phyloP scores from a whole-genome alignment of 2,888 invertebrate species.

The Tricholauxania praeusta region DNA sequence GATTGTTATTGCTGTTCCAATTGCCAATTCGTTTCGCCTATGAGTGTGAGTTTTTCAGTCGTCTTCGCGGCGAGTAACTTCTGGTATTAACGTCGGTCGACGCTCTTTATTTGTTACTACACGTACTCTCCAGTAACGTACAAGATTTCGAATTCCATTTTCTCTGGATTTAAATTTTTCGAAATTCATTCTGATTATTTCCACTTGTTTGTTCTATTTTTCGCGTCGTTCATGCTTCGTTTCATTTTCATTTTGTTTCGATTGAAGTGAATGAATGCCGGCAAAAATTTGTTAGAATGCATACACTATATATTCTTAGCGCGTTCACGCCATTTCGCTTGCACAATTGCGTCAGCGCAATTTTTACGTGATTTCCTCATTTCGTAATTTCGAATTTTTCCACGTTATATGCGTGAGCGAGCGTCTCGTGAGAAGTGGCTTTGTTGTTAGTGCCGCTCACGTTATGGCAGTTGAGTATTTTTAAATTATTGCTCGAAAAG shows the following conservation, averaged over 20 bases:
- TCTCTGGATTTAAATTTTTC: constrained; percentile 3
- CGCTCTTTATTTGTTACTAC: constrained; percentile 18
- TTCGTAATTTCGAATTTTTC: constrained; percentile 21
- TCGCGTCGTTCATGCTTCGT: neutral
- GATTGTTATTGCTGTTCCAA: constrained; percentile 33
- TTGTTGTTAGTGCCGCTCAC: no score
- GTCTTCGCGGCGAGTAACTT: constrained; percentile 8
- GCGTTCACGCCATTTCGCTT: neutral
- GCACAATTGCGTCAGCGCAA: constrained; percentile 44
- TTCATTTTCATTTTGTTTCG: constrained; percentile 32
- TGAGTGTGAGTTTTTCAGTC: neutral
- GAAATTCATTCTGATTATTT: constrained; percentile 12
- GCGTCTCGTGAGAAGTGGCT: neutral
- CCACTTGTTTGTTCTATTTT: neutral
- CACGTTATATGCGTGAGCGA: neutral
- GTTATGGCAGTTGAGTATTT: neutral
- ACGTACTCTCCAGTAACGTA: neutral
- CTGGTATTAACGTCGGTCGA: constrained; percentile 40
- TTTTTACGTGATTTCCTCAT: constrained; percentile 30
- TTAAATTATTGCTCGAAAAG: constrained; percentile 37
- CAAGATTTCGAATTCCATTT: no score
- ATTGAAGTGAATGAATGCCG: constrained; percentile 7
- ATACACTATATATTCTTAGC: neutral
- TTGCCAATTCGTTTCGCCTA: constrained; percentile 24
- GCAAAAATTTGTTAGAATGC: constrained; percentile 22